Conservation (phyloP, 1,140 invertebrate species). For the Drosophila trapezifrons region DNA sequence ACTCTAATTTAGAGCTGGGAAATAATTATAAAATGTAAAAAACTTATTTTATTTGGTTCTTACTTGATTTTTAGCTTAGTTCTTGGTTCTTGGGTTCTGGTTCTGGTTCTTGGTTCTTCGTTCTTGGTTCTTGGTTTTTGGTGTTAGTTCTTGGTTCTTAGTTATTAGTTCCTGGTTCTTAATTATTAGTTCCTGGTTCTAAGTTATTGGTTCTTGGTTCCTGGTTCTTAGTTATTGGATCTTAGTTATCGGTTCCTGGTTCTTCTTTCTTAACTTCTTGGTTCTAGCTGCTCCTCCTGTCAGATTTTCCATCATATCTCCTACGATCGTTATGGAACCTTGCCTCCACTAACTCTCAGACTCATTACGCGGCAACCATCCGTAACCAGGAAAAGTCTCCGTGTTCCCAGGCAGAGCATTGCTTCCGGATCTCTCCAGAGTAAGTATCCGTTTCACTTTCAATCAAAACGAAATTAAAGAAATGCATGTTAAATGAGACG, state of each 20-base stretch:
- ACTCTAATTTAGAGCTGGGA: too few relatives aligned
- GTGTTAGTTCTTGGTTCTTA: too few relatives aligned
- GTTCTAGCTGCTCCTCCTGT: too few relatives aligned
- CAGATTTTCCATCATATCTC: conserved; percentile 15
- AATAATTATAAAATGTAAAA: not conserved
- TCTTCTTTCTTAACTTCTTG: too few relatives aligned
- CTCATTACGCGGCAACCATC: conserved; percentile 32
- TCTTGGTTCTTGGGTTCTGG: not conserved
- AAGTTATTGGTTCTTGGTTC: too few relatives aligned
- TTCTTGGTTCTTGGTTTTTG: too few relatives aligned
- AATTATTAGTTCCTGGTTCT: too few relatives aligned
- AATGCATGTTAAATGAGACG: conserved; percentile 65
- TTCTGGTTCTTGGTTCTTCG: too few relatives aligned
- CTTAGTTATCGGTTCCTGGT: too few relatives aligned
- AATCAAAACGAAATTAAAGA: conserved; percentile 67
- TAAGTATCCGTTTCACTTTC: conserved; percentile 64
- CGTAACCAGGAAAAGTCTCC: conserved; percentile 11
- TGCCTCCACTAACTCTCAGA: conserved; percentile 14
- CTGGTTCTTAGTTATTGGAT: too few relatives aligned
- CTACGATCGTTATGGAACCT: conserved; percentile 27
- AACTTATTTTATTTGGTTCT: not conserved
- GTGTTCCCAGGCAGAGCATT: not conserved
- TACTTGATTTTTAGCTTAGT: too few relatives aligned
- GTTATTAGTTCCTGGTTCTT: too few relatives aligned
- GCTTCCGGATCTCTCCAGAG: conserved; percentile 11